Evolutionary conservation across 2,888 invertebrate species (phyloP).

Genomic region (Polymixis flavicincta): DNA sequence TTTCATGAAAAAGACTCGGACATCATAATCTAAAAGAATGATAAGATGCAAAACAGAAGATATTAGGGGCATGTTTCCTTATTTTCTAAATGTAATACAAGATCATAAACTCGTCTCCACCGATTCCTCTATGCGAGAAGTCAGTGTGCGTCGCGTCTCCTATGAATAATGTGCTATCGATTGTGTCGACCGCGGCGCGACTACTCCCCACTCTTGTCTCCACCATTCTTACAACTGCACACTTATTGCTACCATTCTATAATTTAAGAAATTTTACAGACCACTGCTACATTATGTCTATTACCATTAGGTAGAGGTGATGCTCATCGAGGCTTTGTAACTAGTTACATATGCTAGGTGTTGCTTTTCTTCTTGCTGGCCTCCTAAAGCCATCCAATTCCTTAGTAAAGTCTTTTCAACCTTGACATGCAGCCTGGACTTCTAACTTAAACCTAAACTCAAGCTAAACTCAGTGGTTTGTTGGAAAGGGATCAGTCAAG

Average conservation of each 20-base stretch:
- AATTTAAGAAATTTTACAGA: not conserved
- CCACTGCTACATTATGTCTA: too few species aligned
- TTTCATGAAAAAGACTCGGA: not conserved
- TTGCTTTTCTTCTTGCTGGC: not conserved
- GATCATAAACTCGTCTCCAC: slow-evolving; percentile 14
- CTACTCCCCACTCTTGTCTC: slow-evolving; percentile 30
- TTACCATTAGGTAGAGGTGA: not conserved
- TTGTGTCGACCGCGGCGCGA: slow-evolving; percentile 52
- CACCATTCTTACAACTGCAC: slow-evolving; percentile 24
- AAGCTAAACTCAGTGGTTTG: not conserved
- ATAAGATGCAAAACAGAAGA: not conserved
- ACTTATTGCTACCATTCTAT: slow-evolving; percentile 4
- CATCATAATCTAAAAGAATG: not conserved
- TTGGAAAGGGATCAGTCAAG: not conserved
- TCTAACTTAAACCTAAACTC: too few species aligned
- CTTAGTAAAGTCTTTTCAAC: not conserved
- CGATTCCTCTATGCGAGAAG: not conserved
- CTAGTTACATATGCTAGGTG: not conserved
- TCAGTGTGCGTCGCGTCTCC: slow-evolving; percentile 53
- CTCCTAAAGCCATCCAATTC: not conserved
- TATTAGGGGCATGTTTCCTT: slow-evolving; percentile 15
- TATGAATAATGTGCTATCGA: slow-evolving; percentile 62
- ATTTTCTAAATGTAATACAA: not conserved
- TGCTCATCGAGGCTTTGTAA: not conserved
- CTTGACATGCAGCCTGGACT: too few species aligned